phyloP scores from a whole-genome alignment of 2,888 invertebrate genomes.

The Xylocampa areola region DNA sequence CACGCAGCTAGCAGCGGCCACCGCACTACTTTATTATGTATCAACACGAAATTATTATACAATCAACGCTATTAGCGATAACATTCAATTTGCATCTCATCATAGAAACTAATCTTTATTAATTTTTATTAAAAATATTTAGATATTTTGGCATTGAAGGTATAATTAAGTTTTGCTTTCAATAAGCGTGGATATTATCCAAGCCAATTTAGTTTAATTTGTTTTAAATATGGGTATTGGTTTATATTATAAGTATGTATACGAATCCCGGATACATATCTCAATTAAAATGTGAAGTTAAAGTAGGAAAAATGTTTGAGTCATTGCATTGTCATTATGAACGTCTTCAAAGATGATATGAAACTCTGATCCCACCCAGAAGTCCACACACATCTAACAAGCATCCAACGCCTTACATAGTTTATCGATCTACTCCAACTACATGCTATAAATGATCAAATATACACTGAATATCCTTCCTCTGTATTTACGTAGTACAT shows the following conservation, averaged over 20 bases:
- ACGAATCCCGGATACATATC: conserved; percentile 9
- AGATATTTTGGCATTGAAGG: conserved; percentile 14
- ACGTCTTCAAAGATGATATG: conserved; percentile 5
- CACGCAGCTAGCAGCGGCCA: conserved; percentile 66
- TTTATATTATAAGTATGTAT: conserved; percentile 3
- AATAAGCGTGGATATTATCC: conserved; percentile 23
- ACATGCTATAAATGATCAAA: conserved; percentile 70
- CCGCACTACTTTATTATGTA: conserved; percentile 73
- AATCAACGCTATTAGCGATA: conserved; percentile 65
- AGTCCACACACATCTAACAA: conserved; percentile 35
- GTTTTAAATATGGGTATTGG: conserved; percentile 1
- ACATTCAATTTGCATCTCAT: conserved; percentile 64
- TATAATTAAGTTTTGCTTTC: conserved; percentile 19
- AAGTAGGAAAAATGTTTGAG: background rate
- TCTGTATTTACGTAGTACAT: conserved; percentile 74
- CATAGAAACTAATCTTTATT: conserved; percentile 43
- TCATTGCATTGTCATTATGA: background rate
- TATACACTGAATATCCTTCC: conserved; percentile 70
- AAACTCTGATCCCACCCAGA: conserved; percentile 15
- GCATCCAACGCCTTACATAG: conserved; percentile 45
- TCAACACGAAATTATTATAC: conserved; percentile 74
- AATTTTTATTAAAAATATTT: conserved; percentile 43
- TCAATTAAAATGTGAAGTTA: background rate
- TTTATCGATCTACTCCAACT: conserved; percentile 52
- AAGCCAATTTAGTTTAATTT: conserved; percentile 19